Conservation (phyloP, 2,113 vertebrate species). For the Phalacrocorax brasilianus region DNA sequence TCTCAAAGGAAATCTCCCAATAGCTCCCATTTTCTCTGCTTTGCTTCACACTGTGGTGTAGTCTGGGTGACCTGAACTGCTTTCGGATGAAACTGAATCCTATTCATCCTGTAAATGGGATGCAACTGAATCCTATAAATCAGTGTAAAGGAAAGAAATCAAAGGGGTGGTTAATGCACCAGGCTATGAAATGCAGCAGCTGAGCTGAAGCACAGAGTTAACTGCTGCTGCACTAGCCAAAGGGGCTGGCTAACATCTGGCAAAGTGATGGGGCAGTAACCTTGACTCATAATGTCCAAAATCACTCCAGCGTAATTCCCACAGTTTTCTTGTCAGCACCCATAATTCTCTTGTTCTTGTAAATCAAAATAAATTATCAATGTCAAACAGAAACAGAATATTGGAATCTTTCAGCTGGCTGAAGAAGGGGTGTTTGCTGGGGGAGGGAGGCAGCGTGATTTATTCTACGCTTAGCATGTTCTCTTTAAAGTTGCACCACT, state of each 20-base stretch:
- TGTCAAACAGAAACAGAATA: slow-evolving; percentile 25
- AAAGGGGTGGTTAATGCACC: neutral
- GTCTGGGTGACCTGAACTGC: neutral
- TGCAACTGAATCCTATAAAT: slow-evolving; percentile 12
- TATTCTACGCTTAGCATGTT: neutral
- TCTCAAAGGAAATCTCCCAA: neutral
- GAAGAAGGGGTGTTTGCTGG: neutral
- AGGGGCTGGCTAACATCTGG: slow-evolving; percentile 26
- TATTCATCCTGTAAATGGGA: slow-evolving; percentile 15
- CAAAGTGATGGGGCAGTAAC: slow-evolving; percentile 26
- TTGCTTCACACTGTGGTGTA: neutral
- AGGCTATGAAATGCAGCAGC: neutral
- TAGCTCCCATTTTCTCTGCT: neutral
- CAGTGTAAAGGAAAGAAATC: neutral
- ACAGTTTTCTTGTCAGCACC: slow-evolving; percentile 52
- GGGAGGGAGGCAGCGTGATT: neutral
- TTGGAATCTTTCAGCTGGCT: neutral
- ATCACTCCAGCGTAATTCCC: slow-evolving; percentile 21
- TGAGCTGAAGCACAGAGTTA: neutral
- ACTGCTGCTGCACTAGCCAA: slow-evolving; percentile 14
- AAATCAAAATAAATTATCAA: slow-evolving; percentile 24
- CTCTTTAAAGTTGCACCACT: slow-evolving; percentile 20
- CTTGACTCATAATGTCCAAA: neutral
- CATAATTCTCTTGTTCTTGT: slow-evolving; percentile 34
- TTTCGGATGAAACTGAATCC: slow-evolving; percentile 4